Percentiles rank a stretch among this genome's conserved stretches.
Evolutionary conservation across 2,888 invertebrate genomes (phyloP).

Genomic region (Synergus itoensis): DNA sequence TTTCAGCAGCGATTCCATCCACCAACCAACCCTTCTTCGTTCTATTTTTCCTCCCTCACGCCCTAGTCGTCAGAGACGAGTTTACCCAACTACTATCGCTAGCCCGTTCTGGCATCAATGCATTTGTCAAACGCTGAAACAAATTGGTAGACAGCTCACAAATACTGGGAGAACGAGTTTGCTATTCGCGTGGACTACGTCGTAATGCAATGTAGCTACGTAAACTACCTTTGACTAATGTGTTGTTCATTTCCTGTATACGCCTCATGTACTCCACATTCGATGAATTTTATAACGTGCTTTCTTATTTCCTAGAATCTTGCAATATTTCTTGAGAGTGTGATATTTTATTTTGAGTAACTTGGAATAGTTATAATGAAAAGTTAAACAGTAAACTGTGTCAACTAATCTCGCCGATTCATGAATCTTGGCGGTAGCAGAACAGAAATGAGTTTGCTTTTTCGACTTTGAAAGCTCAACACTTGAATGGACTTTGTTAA

Average conservation of each 20-base stretch:
- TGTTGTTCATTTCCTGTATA: constrained; percentile 73
- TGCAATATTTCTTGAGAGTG: neutral
- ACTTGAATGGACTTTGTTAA: constrained; percentile 60
- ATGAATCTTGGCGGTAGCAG: constrained; percentile 40
- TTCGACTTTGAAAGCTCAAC: constrained; percentile 58
- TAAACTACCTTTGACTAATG: constrained; percentile 75
- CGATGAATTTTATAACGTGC: constrained; percentile 66
- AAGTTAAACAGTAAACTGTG: too few species aligned
- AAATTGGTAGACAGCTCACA: constrained; percentile 75
- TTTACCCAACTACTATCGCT: constrained; percentile 33
- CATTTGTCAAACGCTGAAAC: constrained; percentile 75
- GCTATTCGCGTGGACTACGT: neutral
- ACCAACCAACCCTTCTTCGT: constrained; percentile 43
- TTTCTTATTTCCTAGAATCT: neutral
- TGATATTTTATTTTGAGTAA: too few species aligned
- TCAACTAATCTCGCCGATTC: neutral
- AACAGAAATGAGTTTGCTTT: constrained; percentile 63
- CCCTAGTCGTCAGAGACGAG: constrained; percentile 40
- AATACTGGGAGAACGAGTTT: constrained; percentile 59
- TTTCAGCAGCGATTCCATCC: constrained; percentile 43
- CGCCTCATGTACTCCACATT: constrained; percentile 71
- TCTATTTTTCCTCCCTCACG: constrained; percentile 46
- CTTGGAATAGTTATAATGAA: too few species aligned
- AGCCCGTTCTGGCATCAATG: constrained; percentile 65
- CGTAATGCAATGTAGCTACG: constrained; percentile 51